phyloP scores from a whole-genome alignment of 2,113 vertebrate genomes.

The Nycticebus coucang region DNA sequence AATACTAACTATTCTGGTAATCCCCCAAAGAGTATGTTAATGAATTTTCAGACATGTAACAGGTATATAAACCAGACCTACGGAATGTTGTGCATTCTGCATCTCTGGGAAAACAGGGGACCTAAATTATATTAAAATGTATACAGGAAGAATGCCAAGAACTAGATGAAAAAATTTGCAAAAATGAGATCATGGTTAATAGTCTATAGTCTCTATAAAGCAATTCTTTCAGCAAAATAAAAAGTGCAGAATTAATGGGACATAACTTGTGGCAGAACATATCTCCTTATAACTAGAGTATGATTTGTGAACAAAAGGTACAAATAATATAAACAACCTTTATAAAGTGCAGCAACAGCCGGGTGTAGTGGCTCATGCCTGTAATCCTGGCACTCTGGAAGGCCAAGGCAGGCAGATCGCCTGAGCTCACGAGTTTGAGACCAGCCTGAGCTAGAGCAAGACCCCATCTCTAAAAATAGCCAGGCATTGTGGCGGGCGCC shows the following conservation, averaged over 20 bases:
- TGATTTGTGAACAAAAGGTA: background rate
- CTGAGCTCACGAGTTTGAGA: too few relatives aligned
- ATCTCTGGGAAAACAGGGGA: background rate
- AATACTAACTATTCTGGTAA: background rate
- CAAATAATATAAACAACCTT: background rate
- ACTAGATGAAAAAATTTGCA: background rate
- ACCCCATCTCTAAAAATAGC: too few relatives aligned
- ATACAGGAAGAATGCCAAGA: background rate
- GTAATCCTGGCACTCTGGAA: too few relatives aligned
- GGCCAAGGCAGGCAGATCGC: too few relatives aligned
- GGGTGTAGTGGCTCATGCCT: too few relatives aligned
- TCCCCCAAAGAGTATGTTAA: background rate
- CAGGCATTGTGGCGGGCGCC: too few relatives aligned
- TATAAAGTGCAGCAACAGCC: background rate
- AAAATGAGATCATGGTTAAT: background rate
- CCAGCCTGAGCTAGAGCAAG: too few relatives aligned
- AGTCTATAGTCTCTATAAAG: background rate
- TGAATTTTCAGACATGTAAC: background rate
- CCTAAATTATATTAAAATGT: background rate
- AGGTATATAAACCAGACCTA: background rate
- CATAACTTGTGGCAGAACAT: background rate
- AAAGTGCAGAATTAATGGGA: background rate
- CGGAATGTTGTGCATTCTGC: background rate
- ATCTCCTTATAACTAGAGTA: background rate
- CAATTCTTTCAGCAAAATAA: background rate